Evolutionary conservation across 2,797 vertebrate species (phyloP), one percentile per base, ranked within the genome.

Genomic region (Acanthiza pusilla): DNA sequence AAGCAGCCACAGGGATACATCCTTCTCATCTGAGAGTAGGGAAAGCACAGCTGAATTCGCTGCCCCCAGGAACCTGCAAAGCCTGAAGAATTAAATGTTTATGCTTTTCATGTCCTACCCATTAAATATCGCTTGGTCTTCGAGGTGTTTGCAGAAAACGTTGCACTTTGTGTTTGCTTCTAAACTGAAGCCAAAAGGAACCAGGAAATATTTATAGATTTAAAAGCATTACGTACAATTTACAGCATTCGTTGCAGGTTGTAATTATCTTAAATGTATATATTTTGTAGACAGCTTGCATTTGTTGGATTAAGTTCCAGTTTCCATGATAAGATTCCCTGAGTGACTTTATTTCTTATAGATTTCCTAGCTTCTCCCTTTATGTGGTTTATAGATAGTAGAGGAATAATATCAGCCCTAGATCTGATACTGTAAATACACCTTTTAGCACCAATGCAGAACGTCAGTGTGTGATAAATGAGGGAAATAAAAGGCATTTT

Each of bases 31-130:
- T 78, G 91, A 86, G 76, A 72, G 89, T 21, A 47, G 75, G 85
- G 50, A 81, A 58, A 88, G 73, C 88, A 51, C 91, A 85, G 82
- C 73, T 92, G 82, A 90, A 89, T 84, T 78, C 54, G 13, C 68
- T 78, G 83, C 88, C 89, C 89, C 76, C n/a, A 65, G 95, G 70
- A 95, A n/a, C 85, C 42, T 81, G 30, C 67, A 82, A 60, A 87
- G 42, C 71, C 91, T 18, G 45, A 25, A 30, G 51, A 94, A 86
- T 81, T 89, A 78, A 84, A 42, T 93, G 95, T 84, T 94, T 42
- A 47, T 62, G 15, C 67, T 89, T 88, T 77, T 71, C 85, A 23
- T 16, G 68, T 67, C 91, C 29, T 22, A 32, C 42, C 4, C 23
- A 2, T 80, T 68, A 96, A 94, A 61, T 50, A 80, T 40, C 34